Base-by-base conservation (phyloP, 2,113 vertebrate genomes). In the Hippocampus abdominalis region DNA sequence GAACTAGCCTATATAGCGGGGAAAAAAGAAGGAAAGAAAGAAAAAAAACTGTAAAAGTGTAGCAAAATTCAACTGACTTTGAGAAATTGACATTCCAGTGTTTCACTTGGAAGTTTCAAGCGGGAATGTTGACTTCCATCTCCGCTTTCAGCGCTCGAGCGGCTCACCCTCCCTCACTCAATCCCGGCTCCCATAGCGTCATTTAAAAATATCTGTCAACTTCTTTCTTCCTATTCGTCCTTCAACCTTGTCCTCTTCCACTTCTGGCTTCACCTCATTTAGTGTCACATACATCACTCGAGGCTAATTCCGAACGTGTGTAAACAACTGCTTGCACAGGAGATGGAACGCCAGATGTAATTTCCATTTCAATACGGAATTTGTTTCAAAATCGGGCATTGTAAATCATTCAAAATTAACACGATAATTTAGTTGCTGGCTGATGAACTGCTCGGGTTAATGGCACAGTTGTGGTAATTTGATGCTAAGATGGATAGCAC, bases 41-140 rank as follows among this genome's bases (percentile, higher is more conserved):
- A 12, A 42, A 9, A 42, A 42, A 36, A 36, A 36, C 29, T 36
- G 29, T 4, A 16, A 49, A 49, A 49, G 46, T 5, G 15, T 20
- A 18, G 5, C 13, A 49, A 7, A 20, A 7, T 15, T 5, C 48
- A 9, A 23, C 7, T 54, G 53, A 25, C 9, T 54, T 54, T 25
- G 80, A 60, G 73, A 32, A 70, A 70, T 15, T 71, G 72, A 70
- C 80, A 73, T 77, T 87, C 77, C 70, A 72, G 80, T 82, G 77
- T 82, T 79, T 70, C 85, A 68, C 69, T 78, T 64, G 71, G 70
- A 75, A 66, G 74, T 70, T 80, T 69, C 23, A 78, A 69, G 49
- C 60, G 71, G 77, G 73, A 81, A 85, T 73, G 70, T 18, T 71
- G 85, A 25, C 75, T 77, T 73, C 29, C n/a, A 32, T 64, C 74